These are phyloP conservation scores for Coenonympha arcania DNA, from an alignment of 2,888 invertebrate species.

Conservation along the genomic window DNA sequence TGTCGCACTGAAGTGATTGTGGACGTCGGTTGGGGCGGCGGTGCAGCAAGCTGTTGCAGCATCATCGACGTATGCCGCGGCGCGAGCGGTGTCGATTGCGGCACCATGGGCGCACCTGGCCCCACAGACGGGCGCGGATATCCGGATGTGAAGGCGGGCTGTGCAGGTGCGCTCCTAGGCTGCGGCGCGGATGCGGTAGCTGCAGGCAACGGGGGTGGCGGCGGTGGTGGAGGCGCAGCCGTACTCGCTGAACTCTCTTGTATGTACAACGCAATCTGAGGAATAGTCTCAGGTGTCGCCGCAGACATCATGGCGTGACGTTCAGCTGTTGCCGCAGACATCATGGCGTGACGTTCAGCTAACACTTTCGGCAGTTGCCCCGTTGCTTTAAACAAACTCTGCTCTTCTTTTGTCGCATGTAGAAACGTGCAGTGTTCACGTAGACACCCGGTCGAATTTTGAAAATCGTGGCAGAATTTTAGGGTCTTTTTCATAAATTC, in stretches of 20 bases:
- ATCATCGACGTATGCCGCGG: too few relatives aligned
- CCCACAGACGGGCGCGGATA: constrained; percentile 12
- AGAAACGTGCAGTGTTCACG: constrained; percentile 53
- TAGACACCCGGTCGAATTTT: constrained; percentile 52
- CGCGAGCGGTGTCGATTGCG: constrained; percentile 35
- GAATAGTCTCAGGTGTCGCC: too few relatives aligned
- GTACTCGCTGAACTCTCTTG: constrained; percentile 28
- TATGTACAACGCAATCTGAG: constrained; percentile 35
- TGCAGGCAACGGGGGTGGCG: constrained; percentile 27
- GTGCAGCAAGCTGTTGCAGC: constrained; percentile 30
- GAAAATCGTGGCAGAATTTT: constrained; percentile 59
- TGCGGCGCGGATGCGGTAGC: constrained; percentile 28
- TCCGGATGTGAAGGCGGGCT: background rate
- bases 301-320: too few relatives aligned
- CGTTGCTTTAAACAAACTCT: constrained; percentile 43
- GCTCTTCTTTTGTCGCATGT: constrained; percentile 52
- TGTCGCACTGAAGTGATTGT: constrained; percentile 11
- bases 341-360: constrained; percentile 46
- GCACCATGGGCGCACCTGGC: constrained; percentile 4
- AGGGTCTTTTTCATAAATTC: constrained; percentile 53
- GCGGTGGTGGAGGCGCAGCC: constrained; percentile 39
- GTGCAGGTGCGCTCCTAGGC: background rate
- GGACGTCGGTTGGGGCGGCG: constrained; percentile 27
- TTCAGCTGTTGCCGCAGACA: constrained; percentile 33
- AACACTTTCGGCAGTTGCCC: constrained; percentile 51